A percentile compares a stretch with the other conserved stretches of the same genome.
These are phyloP conservation scores for Plutella xylostella DNA, from an alignment of 2,888 invertebrate species.

Conservation along the genomic window DNA sequence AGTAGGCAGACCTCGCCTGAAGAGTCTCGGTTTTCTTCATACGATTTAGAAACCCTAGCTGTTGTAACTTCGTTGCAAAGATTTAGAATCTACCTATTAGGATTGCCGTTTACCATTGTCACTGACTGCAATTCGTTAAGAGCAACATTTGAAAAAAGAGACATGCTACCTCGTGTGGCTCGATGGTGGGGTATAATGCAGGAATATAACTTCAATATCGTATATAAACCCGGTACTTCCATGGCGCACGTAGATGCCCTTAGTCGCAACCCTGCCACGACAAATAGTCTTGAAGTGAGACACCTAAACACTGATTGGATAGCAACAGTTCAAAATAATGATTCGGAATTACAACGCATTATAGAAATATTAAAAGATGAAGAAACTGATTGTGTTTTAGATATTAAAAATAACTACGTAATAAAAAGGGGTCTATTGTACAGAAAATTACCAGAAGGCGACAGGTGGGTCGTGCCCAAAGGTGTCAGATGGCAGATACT, in stretches of 20 bases:
- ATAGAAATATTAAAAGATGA: neutral
- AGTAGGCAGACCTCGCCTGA: conserved; percentile 24
- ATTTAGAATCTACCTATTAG: conserved; percentile 22
- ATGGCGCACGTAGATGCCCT: conserved; percentile 27
- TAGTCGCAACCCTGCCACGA: conserved; percentile 18
- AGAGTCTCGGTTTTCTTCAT: conserved; percentile 28
- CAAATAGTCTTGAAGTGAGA: conserved; percentile 7
- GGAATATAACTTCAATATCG: conserved; percentile 18
- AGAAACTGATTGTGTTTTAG: neutral
- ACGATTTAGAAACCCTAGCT: conserved; percentile 33
- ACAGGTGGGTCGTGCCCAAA: neutral
- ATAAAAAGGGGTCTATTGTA: neutral
- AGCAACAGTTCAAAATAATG: conserved; percentile 16
- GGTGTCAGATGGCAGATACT: neutral
- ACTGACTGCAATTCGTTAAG: conserved; percentile 26
- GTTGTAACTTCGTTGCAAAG: conserved; percentile 18
- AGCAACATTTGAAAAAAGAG: conserved; percentile 21
- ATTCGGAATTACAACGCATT: neutral
- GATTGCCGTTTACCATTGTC: conserved; percentile 14
- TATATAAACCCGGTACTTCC: conserved; percentile 22
- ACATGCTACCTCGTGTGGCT: conserved; percentile 24
- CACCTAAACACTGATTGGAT: conserved; percentile 10
- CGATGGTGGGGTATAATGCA: conserved; percentile 24
- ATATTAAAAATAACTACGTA: neutral
- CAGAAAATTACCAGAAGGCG: neutral